Percentiles rank a stretch among this genome's conserved stretches.
Conservation (phyloP, 2,888 invertebrate genomes). For the Odiellus spinosus region DNA sequence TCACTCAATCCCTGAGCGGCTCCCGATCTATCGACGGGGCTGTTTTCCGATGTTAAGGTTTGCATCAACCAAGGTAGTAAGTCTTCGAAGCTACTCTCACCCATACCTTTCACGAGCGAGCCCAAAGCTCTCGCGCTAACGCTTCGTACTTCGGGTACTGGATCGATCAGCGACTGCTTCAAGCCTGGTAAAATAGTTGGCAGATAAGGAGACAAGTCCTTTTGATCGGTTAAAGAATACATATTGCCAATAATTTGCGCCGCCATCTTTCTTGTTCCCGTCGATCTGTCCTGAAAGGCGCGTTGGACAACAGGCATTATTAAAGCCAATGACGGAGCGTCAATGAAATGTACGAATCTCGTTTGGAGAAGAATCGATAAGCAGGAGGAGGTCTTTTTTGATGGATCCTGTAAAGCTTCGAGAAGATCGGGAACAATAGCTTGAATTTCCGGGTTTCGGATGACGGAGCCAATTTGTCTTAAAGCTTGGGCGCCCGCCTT, state of each 20-base stretch:
- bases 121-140: constrained; percentile 92
- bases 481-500: constrained; percentile 91
- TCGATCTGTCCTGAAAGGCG: constrained; percentile 92
- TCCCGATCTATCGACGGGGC: constrained; percentile 84
- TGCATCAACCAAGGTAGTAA: constrained; percentile 96
- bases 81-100: constrained; percentile 87
- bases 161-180: constrained; percentile 87
- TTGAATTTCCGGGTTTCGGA: constrained; percentile 95
- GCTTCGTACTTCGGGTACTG: constrained; percentile 88
- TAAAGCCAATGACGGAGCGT: constrained; percentile 91
- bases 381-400: constrained; percentile 79
- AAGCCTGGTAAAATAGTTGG: constrained; percentile 91
- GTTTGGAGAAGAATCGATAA: constrained; percentile 86
- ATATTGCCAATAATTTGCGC: constrained; percentile 99
- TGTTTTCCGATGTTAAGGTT: constrained; percentile 83
- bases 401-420: constrained; percentile 87
- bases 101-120: constrained; percentile 95
- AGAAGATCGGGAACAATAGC: constrained; percentile 48
- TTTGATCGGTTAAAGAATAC: constrained; percentile 97
- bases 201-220: constrained; percentile 88
- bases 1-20: constrained; percentile 91
- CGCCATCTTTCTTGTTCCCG: constrained; percentile 97
- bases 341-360: constrained; percentile 97
- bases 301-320: constrained; percentile 99
- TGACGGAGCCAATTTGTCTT: constrained; percentile 90